These are phyloP conservation scores for Temnothorax unifasciatus DNA, from an alignment of 2,888 invertebrate species.

Conservation along the genomic window DNA sequence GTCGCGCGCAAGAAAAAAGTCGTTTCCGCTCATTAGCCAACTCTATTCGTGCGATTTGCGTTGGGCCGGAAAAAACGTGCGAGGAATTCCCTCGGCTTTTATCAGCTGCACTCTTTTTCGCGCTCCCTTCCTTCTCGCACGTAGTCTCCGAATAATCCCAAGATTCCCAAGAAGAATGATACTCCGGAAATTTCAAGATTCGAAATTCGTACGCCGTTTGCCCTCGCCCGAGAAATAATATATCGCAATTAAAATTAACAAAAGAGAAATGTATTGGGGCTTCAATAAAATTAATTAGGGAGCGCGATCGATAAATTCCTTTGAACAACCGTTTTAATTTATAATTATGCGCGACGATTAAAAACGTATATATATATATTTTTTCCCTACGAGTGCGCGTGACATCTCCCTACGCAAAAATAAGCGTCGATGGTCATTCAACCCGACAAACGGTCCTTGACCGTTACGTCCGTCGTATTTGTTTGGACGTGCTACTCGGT, in stretches of 20 bases:
- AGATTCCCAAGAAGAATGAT: neutral
- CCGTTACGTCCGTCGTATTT: neutral
- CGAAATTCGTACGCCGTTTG: neutral
- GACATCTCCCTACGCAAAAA: neutral
- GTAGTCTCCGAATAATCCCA: neutral
- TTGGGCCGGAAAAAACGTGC: neutral
- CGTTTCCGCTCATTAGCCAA: neutral
- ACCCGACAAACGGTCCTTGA: slow-evolving; percentile 7
- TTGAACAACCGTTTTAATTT: slow-evolving; percentile 1
- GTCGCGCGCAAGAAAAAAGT: neutral
- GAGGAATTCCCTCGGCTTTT: neutral
- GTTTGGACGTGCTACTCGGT: neutral
- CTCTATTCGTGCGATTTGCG: neutral
- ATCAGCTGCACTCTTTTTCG: neutral
- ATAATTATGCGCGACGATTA: neutral
- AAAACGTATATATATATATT: neutral
- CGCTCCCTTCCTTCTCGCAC: neutral
- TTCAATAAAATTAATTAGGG: neutral
- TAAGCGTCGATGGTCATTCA: neutral
- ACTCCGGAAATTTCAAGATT: neutral
- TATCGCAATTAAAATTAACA: neutral
- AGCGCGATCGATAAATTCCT: neutral
- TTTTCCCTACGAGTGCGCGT: too few relatives aligned
- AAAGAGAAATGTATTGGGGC: neutral
- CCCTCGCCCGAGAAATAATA: neutral